Percentiles rank a stretch among this genome's conserved stretches.
These are phyloP conservation scores for Protobothrops mucrosquamatus DNA, from an alignment of 2,113 vertebrate genomes.

Conservation along the genomic window DNA sequence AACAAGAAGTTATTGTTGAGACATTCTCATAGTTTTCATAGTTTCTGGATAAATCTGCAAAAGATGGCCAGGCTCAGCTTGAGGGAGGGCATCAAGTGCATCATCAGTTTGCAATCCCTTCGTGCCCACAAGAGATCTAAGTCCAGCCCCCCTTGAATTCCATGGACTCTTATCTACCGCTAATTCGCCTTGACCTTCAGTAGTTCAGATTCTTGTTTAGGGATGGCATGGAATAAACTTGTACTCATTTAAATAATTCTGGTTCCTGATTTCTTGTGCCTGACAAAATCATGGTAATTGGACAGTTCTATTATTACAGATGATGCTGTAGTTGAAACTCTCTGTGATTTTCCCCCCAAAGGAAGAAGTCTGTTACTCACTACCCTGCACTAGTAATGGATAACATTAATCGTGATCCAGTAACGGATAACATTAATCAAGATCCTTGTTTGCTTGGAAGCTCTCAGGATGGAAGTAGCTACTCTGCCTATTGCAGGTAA, in stretches of 20 bases:
- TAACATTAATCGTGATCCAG: neutral
- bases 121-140: neutral
- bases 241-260: neutral
- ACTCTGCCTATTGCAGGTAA: neutral
- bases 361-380: neutral
- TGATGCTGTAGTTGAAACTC: neutral
- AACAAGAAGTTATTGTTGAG: neutral
- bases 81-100: neutral
- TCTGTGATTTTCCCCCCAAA: neutral
- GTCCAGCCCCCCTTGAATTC: neutral
- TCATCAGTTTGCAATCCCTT: neutral
- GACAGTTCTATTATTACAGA: neutral
- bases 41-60: neutral
- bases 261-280: neutral
- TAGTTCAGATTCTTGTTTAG: neutral
- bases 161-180: neutral
- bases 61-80: neutral
- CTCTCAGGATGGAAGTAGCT: neutral
- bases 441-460: neutral
- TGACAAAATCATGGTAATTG: neutral
- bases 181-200: neutral
- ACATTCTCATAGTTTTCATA: neutral
- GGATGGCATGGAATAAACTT: neutral
- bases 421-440: neutral
- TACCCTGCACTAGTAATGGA: neutral